Evolutionary conservation across 2,113 vertebrate genomes (phyloP).

Genomic region (Prionailurus bengalensis): DNA sequence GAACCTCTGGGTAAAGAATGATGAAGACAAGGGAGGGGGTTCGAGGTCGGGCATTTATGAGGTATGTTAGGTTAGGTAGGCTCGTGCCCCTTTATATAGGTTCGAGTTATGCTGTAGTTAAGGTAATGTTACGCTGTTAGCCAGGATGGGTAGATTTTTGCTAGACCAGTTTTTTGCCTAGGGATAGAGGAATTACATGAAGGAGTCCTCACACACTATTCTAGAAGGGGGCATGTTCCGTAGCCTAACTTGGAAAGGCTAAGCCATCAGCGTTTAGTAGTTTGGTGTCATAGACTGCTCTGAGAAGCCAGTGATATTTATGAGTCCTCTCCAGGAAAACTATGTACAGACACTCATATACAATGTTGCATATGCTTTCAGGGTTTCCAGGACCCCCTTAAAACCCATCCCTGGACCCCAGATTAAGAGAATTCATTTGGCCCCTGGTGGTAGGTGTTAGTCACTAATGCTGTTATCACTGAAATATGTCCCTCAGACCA

Average conservation of each 20-base stretch:
- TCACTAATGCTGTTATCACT: not conserved
- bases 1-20: not conserved
- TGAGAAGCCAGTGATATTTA: slow-evolving; percentile 10
- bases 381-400: not conserved
- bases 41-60: not conserved
- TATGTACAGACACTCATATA: not conserved
- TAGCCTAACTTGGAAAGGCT: not conserved
- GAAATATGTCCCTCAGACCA: not conserved
- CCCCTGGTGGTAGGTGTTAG: not conserved
- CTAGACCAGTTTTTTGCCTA: not conserved
- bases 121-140: not conserved
- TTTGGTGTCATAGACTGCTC: not conserved
- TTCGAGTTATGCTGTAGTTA: not conserved
- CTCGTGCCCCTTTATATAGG: not conserved
- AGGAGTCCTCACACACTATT: not conserved
- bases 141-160: not conserved
- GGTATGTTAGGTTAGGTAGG: not conserved
- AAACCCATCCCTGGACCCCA: not conserved
- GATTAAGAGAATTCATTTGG: slow-evolving; percentile 49
- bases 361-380: not conserved
- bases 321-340: not conserved
- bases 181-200: not conserved
- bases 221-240: not conserved
- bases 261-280: not conserved
- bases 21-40: not conserved